Base-by-base conservation (phyloP, 30 jellyfish, hydroid and myxozoan genomes). In the Catostylus mosaicus region DNA sequence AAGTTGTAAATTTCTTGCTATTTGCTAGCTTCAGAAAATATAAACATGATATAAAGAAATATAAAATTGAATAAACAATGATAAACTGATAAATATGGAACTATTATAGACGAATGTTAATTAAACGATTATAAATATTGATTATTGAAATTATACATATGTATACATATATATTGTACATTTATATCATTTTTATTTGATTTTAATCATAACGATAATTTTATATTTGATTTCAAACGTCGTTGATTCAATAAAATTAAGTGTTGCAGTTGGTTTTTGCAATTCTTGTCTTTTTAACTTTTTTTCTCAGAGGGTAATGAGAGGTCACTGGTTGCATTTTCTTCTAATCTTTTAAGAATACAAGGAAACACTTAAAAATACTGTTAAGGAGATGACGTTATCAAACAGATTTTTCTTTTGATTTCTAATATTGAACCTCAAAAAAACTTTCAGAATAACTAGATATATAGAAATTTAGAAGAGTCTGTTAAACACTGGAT, bases 251-350 rank as follows among this genome's bases (percentile, higher is more conserved):
- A 59, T 59, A 23, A 59, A n/a, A 43, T 1, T 59, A n/a, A 59
- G 26, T 8, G 71, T 27, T 59, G 9, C n/a, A 59, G 37, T 59
- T 59, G 20, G 38, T 59, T 59, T 59, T 3, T 59, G 71, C 38
- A 23, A 23, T 59, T 59, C 19, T 59, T 59, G 36, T 59, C 43
- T 59, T 23, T 59, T 6, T 7, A n/a, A n/a, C 10, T 38, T 59
- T 59, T 59, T 6, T 4, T 4, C 1, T 65, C 34, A 9, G 32
- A 33, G 56, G 78, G 78, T 22, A 1, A 5, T 37, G 8, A 29
- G 78, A 65, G 78, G 78, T 30, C 8, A 20, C 56, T 65, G 78
- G 78, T 65, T 65, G 78, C 78, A 33, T 65, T 33, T 12, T 29
- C n/a, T n/a, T n/a, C n/a, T n/a, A n/a, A n/a, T n/a, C n/a, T n/a